phyloP scores from a whole-genome alignment of 2,797 vertebrate species.

The Oreortyx pictus region DNA sequence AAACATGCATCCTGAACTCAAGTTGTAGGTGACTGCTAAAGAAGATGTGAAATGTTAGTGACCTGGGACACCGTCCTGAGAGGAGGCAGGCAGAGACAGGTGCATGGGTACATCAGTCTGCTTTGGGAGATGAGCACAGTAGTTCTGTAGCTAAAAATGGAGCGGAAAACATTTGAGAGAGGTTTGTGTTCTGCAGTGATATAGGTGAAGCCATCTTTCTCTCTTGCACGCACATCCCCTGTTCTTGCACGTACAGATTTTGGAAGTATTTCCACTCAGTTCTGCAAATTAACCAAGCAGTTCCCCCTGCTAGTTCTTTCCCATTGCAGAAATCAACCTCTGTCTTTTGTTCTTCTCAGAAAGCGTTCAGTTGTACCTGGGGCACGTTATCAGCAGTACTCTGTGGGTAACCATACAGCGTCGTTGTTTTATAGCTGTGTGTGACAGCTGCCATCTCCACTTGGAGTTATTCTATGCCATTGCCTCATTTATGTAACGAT shows the following conservation, averaged over 20 bases:
- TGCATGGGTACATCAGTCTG: neutral
- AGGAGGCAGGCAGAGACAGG: neutral
- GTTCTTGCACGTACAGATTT: neutral
- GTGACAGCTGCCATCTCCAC: neutral
- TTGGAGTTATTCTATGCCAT: neutral
- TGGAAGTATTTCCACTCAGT: neutral
- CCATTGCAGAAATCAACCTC: neutral
- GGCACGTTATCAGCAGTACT: neutral
- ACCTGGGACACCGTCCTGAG: neutral
- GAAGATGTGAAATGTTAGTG: neutral
- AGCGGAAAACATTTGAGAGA: neutral
- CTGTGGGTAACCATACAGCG: neutral
- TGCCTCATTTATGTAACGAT: neutral
- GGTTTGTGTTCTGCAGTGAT: neutral
- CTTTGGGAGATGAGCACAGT: neutral
- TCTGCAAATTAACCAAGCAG: neutral
- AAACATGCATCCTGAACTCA: rapidly evolving
- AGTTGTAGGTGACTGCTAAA: neutral
- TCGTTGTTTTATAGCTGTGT: neutral
- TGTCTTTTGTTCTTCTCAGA: neutral
- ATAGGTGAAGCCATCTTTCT: neutral
- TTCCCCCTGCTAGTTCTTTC: neutral
- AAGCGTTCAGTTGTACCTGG: neutral
- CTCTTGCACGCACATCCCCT: neutral
- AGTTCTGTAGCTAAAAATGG: neutral